phyloP scores from a whole-genome alignment of 2,888 invertebrate genomes.

The Nephrotoma guestfalica region DNA sequence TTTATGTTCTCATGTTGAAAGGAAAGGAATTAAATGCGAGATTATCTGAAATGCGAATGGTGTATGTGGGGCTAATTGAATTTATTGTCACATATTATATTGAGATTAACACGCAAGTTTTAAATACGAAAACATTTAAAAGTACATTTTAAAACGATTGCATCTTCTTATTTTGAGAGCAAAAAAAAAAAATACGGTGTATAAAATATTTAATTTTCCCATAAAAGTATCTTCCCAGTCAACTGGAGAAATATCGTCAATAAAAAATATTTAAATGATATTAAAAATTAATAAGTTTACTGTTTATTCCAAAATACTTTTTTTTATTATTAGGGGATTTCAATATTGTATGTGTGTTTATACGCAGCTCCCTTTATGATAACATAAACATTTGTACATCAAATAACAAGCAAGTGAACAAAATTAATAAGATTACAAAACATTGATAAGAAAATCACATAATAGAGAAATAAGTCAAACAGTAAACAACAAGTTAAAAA shows the following conservation, averaged over 20 bases:
- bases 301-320: background rate
- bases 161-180: background rate
- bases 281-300: background rate
- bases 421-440: background rate
- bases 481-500: background rate
- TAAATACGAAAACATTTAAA: background rate
- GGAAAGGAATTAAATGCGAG: background rate
- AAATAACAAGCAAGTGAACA: background rate
- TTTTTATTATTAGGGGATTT: background rate
- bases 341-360: background rate
- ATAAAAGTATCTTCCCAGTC: background rate
- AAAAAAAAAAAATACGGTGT: background rate
- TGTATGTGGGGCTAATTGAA: background rate
- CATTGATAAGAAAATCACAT: background rate
- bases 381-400: background rate
- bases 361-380: background rate
- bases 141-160: background rate
- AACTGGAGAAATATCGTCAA: background rate
- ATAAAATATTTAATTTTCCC: background rate
- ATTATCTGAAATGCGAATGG: background rate
- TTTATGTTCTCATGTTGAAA: background rate
- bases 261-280: background rate
- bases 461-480: background rate
- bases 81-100: background rate
- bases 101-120: background rate